phyloP scores from a whole-genome alignment of 2,888 invertebrate species.

The Agriopis aurantiaria region DNA sequence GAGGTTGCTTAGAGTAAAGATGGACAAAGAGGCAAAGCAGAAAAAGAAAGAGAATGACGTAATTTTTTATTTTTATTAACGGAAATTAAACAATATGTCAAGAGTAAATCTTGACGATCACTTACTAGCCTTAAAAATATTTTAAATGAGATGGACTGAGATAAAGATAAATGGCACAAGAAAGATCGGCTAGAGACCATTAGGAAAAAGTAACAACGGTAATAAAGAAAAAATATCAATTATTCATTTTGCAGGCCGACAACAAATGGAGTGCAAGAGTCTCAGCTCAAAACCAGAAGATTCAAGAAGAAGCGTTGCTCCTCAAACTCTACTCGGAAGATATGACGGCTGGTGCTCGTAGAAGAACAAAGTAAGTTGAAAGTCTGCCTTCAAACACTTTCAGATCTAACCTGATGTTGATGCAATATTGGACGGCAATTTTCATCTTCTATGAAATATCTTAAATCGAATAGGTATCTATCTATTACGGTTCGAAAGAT shows the following conservation, averaged over 20 bases:
- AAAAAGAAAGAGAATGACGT: constrained; percentile 70
- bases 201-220: not conserved
- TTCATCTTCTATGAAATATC: no score
- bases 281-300: constrained; percentile 72
- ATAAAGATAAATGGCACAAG: not conserved
- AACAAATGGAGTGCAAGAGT: constrained; percentile 75
- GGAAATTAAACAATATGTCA: not conserved
- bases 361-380: constrained; percentile 69
- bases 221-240: not conserved
- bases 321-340: constrained; percentile 76
- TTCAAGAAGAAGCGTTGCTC: constrained; percentile 72
- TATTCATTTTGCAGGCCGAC: constrained; percentile 62
- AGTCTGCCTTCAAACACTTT: not conserved
- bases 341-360: constrained; percentile 67
- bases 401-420: not conserved
- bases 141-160: not conserved
- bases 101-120: not conserved
- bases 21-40: constrained; percentile 67
- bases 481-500: no score
- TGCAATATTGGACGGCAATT: not conserved
- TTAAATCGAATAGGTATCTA: no score
- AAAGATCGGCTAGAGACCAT: not conserved
- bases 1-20: constrained; percentile 65
- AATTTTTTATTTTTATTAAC: constrained; percentile 3
- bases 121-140: not conserved